Conservation (phyloP, 2,113 vertebrate genomes). For the Cygnus atratus region DNA sequence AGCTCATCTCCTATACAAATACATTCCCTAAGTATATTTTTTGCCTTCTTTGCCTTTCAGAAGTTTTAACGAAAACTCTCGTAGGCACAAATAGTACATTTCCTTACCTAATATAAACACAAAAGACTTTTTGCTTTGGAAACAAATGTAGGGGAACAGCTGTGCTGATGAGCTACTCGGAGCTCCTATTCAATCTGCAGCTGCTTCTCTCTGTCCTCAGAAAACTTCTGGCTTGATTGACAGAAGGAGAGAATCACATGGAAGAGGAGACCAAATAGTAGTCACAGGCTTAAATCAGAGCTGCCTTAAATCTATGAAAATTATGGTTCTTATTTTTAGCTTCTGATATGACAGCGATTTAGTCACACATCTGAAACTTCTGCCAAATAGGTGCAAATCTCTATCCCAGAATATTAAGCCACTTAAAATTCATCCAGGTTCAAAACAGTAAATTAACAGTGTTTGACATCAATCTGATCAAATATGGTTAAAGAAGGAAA, state of each 20-base stretch:
- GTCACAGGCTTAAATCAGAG: constrained; percentile 31
- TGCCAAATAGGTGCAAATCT: neutral
- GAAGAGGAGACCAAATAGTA: constrained; percentile 35
- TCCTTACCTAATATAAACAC: constrained; percentile 68
- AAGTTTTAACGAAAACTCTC: constrained; percentile 31
- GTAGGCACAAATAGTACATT: constrained; percentile 45
- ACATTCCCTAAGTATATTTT: neutral
- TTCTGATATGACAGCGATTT: neutral
- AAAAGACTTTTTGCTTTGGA: constrained; percentile 63
- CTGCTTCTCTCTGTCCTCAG: constrained; percentile 63
- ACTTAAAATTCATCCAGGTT: neutral
- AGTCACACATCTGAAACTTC: neutral
- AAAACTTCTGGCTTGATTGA: constrained; percentile 58
- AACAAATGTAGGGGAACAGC: constrained; percentile 64
- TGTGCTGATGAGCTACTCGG: constrained; percentile 66
- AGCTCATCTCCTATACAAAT: neutral
- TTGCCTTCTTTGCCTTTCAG: constrained; percentile 1
- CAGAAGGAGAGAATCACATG: neutral
- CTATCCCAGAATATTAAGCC: neutral
- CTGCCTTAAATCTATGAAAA: constrained; percentile 31
- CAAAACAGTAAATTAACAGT: neutral
- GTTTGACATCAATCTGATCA: neutral
- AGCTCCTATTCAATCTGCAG: constrained; percentile 64
- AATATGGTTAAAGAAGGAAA: neutral
- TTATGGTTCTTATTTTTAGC: neutral